Percentiles rank a stretch among this genome's conserved stretches.
Evolutionary conservation across 2,888 invertebrate species (phyloP).

Genomic region (Falcaria lacertinaria): DNA sequence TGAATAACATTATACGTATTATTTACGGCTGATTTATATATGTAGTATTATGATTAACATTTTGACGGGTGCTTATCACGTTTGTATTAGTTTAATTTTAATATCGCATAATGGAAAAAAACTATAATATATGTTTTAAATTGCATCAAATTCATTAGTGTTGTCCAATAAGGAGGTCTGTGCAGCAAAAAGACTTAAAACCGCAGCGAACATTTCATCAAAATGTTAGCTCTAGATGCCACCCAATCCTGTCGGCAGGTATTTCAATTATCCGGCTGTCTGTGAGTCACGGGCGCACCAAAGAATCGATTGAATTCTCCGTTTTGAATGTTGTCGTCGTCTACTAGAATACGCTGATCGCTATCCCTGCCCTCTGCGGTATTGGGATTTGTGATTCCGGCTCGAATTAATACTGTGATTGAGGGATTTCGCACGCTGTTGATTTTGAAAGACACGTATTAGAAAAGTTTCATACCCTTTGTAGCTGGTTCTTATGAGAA

Average conservation of each 20-base stretch:
- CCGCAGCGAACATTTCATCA: constrained; percentile 32
- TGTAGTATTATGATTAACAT: no score
- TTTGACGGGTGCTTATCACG: no score
- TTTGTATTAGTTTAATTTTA: no score
- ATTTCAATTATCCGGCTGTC: constrained; percentile 56
- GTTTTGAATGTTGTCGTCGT: constrained; percentile 6
- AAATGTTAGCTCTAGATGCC: constrained; percentile 37
- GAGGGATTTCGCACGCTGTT: no score
- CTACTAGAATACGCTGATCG: not conserved
- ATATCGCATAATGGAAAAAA: no score
- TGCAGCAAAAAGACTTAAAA: constrained; percentile 12
- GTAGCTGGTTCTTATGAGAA: no score
- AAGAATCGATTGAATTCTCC: constrained; percentile 49
- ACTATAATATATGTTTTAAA: no score
- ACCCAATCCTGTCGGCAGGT: constrained; percentile 40
- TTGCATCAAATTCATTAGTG: not conserved
- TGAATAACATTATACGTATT: no score
- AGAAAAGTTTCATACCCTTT: no score
- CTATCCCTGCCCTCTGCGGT: not conserved
- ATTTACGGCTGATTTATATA: no score
- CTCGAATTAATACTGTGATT: no score
- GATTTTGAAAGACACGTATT: no score
- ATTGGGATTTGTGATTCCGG: not conserved
- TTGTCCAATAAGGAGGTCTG: not conserved
- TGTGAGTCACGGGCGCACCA: constrained; percentile 14